Percentiles rank a stretch among this genome's conserved stretches.
Conservation (phyloP, 2,888 invertebrate species). For the Plagodis dolabraria region DNA sequence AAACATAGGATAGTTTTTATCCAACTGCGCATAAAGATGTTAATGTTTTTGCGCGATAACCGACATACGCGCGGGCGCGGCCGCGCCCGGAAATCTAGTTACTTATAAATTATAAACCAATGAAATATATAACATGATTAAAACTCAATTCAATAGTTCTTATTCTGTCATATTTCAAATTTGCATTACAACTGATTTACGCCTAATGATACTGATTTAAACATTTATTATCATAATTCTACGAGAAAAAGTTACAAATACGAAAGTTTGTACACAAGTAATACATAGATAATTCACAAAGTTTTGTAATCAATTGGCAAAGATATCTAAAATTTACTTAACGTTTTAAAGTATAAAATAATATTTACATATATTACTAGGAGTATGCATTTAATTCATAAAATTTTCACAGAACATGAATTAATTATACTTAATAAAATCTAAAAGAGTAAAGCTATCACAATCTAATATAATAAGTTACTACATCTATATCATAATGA, state of each 20-base stretch:
- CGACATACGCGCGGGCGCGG: too few relatives aligned
- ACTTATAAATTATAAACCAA: too few relatives aligned
- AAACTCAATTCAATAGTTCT: too few relatives aligned
- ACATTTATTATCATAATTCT: conserved; percentile 12
- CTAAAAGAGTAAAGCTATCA: conserved; percentile 72
- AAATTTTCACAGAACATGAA: conserved; percentile 30
- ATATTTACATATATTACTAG: conserved; percentile 30
- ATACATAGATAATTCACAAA: conserved; percentile 9
- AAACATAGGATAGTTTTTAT: too few relatives aligned
- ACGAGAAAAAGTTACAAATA: conserved; percentile 16
- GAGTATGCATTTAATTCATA: conserved; percentile 5
- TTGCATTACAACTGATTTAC: too few relatives aligned
- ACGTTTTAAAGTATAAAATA: conserved; percentile 21
- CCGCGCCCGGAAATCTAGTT: too few relatives aligned
- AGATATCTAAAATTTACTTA: conserved; percentile 21
- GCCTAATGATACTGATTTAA: conserved; percentile 11
- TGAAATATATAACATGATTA: too few relatives aligned
- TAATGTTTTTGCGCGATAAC: too few relatives aligned
- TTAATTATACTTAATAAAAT: conserved; percentile 33
- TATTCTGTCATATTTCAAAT: too few relatives aligned
- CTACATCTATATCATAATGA: conserved; percentile 48
- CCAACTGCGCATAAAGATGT: too few relatives aligned
- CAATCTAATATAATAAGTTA: conserved; percentile 79
- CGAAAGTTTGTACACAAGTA: conserved; percentile 11
- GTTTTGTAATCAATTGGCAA: conserved; percentile 23